Evolutionary conservation across 2,797 vertebrate genomes (phyloP), one percentile per base, ranked within the genome.

Genomic region (Catharus ustulatus): DNA sequence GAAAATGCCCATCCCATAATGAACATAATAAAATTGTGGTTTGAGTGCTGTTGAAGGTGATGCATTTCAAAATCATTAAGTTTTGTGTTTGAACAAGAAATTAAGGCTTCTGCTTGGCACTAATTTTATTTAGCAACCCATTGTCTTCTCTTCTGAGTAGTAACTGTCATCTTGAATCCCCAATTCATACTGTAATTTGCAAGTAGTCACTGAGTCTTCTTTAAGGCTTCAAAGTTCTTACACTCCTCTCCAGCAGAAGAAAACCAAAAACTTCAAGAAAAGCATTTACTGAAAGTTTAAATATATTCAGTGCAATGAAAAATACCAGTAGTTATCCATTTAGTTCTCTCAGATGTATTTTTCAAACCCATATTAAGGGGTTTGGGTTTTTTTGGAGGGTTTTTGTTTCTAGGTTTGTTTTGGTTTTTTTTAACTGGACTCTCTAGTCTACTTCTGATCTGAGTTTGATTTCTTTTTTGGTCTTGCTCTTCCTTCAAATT

Each of bases 61-160:
- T 64, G 45, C 17, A 62, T 72, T 75, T 58, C 42, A 84, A 68
- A 90, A 86, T 58, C 30, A 66, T 55, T 62, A 75, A 78, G 55
- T 76, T 91, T n/a, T 67, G 34, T 69, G 34, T 85, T 54, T 61
- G 57, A 93, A 80, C 17, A 94, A 61, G 84, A 91, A 92, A 87
- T 79, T 43, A 90, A 3, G 22, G 68, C 57, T 90, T 85, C 61
- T 83, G 45, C 78, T 96, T 85, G 72, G 78, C 68, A 74, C 24
- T 80, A 68, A 42, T n/a, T 79, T 78, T 36, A 77, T 80, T 88
- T 69, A 84, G 58, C 62, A 87, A 80, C 11, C 23, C 36, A 78
- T 10, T 69, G 55, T 81, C 57, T 61, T 88, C 43, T 72, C 42
- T 54, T 88, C 64, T 86, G 55, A 88, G 55, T n/a, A 81, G 13